Evolutionary conservation across 2,797 vertebrate genomes (phyloP), one percentile per base, ranked within the genome.

Genomic region (Saxicola maurus): DNA sequence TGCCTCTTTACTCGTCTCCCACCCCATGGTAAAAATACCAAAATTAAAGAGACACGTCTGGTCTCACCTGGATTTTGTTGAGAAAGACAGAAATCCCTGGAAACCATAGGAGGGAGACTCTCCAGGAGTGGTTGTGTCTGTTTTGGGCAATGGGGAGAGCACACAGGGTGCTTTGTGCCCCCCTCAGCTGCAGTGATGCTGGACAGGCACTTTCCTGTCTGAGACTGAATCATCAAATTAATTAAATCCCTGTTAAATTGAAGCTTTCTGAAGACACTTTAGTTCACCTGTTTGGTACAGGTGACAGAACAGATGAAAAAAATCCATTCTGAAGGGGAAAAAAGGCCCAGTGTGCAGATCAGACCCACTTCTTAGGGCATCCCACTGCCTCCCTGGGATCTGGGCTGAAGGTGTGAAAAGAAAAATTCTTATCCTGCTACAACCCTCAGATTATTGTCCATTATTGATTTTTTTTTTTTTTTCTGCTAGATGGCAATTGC

Each of bases 151-250:
- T 4, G 23, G 11, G 38, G 18, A 72, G 52, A 61, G 31, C 3
- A n/a, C 17, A 9, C 1, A 5, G 7, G 9, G 11, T 68, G 13
- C 21, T 55, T 46, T 2, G 5, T 49, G 62, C 18, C 2, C 6
- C 10, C 8, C 62, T 30, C 6, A 55, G 27, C 46, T 69, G 45
- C 43, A 52, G 11, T 12, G 25, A n/a, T 12, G 0, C 0, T 33
- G 24, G 16, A 28, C 11, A 61, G 43, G 2, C 15, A 3, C 18
- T 43, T 75, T 40, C 30, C 53, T 61, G 25, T 10, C 57, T 53
- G 46, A 76, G 23, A 66, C 33, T 3, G 4, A 86, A 24, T 1
- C 46, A 83, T 4, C 35, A 82, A 55, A 65, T 51, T 35, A 25
- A 81, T 68, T 42, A 23, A 23, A 46, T 43, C n/a, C 23, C 21